Conservation (phyloP, 2,113 vertebrate species). For the Hypomesus transpacificus region DNA sequence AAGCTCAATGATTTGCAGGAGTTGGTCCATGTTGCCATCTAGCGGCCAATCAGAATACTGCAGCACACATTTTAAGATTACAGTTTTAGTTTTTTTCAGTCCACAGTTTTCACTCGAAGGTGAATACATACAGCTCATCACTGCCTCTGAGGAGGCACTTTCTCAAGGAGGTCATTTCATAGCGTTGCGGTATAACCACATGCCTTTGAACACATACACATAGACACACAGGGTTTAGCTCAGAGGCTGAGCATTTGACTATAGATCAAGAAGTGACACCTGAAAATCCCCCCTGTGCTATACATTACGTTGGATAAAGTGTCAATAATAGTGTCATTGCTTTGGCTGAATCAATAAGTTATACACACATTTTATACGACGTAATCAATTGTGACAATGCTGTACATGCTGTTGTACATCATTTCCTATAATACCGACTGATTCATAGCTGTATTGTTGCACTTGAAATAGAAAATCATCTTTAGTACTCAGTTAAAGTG, state of each 20-base stretch:
- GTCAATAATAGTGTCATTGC: too few relatives aligned
- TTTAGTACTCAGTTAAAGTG: constrained; percentile 5
- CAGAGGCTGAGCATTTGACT: too few relatives aligned
- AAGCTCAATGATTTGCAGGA: too few relatives aligned
- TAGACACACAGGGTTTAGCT: not conserved
- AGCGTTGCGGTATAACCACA: constrained; percentile 44
- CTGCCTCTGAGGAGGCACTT: constrained; percentile 49
- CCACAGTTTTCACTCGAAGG: too few relatives aligned
- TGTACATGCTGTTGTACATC: not conserved
- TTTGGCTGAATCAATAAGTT: too few relatives aligned
- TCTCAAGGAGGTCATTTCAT: constrained; percentile 48
- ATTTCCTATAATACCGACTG: not conserved
- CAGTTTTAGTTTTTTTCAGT: too few relatives aligned
- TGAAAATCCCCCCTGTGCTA: too few relatives aligned
- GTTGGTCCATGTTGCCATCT: constrained; percentile 31
- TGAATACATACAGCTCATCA: constrained; percentile 20
- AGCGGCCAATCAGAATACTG: constrained; percentile 3
- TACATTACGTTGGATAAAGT: too few relatives aligned
- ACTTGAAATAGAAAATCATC: not conserved
- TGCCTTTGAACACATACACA: constrained; percentile 38
- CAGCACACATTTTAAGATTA: not conserved
- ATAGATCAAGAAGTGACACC: too few relatives aligned
- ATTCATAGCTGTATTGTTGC: not conserved
- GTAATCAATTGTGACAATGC: not conserved
- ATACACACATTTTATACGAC: not conserved